Evolutionary conservation across 2,888 invertebrate genomes (phyloP).

Genomic region (Cephus pygmeus): DNA sequence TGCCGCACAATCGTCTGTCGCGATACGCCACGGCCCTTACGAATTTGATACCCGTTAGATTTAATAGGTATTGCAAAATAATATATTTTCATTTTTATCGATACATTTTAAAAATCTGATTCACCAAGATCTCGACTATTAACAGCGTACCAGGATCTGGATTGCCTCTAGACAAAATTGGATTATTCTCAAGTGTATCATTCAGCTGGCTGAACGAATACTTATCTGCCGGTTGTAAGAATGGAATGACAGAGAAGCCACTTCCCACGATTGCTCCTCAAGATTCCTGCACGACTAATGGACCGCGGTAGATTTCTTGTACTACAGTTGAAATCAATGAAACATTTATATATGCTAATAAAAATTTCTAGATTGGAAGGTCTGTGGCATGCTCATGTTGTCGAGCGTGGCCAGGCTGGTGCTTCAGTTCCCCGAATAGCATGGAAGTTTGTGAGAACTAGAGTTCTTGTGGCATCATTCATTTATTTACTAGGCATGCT

Average conservation of each 20-base stretch:
- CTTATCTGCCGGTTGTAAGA: slow-evolving; percentile 66
- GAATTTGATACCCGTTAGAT: slow-evolving; percentile 51
- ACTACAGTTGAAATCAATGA: not conserved
- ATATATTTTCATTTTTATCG: not conserved
- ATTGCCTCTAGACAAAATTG: slow-evolving; percentile 63
- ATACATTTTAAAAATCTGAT: not conserved
- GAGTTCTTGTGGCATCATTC: slow-evolving; percentile 63
- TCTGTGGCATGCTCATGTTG: slow-evolving; percentile 67
- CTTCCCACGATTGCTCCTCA: slow-evolving; percentile 61
- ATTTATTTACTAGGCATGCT: slow-evolving; percentile 62
- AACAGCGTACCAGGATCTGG: slow-evolving; percentile 41
- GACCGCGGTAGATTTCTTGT: slow-evolving; percentile 60
- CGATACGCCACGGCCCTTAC: slow-evolving; percentile 52
- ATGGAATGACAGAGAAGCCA: slow-evolving; percentile 62
- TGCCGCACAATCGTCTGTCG: slow-evolving; percentile 52
- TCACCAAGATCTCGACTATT: not conserved
- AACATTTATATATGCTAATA: slow-evolving; percentile 27
- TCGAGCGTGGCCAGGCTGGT: slow-evolving; percentile 60
- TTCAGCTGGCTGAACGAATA: slow-evolving; percentile 68
- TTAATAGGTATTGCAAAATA: slow-evolving; percentile 35
- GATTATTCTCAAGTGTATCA: slow-evolving; percentile 67
- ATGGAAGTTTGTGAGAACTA: slow-evolving; percentile 65
- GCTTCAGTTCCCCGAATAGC: slow-evolving; percentile 66
- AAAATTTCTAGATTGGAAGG: slow-evolving; percentile 60
- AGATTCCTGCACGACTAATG: slow-evolving; percentile 66